A percentile compares a stretch with the other conserved stretches of the same genome.
Evolutionary conservation across 2,113 vertebrate genomes (phyloP).

Genomic region (Chunga burmeisteri): DNA sequence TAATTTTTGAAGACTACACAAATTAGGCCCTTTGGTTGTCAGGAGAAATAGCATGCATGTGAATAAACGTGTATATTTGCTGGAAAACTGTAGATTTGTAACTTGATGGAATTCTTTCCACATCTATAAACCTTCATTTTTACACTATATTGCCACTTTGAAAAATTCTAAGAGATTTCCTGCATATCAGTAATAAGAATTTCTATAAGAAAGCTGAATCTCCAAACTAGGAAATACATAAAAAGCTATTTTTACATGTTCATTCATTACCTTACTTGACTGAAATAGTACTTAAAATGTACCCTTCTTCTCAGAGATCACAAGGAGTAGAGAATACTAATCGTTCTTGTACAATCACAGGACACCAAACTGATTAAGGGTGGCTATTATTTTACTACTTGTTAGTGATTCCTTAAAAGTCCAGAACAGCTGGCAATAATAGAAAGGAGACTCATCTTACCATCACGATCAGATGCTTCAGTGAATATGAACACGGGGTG

Average conservation of each 20-base stretch:
- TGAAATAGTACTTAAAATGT: background rate
- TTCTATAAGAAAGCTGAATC: background rate
- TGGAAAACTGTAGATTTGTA: background rate
- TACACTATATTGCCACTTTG: background rate
- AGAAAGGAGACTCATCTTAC: background rate
- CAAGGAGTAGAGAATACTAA: background rate
- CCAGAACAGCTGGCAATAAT: background rate
- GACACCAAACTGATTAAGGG: background rate
- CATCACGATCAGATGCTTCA: background rate
- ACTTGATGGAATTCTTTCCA: background rate
- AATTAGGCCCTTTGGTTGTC: background rate
- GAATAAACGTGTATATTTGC: background rate
- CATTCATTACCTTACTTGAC: background rate
- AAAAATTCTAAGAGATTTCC: background rate
- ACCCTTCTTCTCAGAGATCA: background rate
- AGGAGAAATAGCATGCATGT: background rate
- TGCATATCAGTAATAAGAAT: background rate
- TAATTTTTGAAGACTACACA: background rate
- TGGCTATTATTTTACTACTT: slow-evolving; percentile 11
- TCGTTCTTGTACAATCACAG: background rate
- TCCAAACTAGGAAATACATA: background rate
- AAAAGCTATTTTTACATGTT: background rate
- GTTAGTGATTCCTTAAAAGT: slow-evolving; percentile 21
- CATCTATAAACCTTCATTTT: background rate
- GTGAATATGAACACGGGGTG: background rate